Conservation (phyloP, 2,797 vertebrate species). For the Scyliorhinus canicula region DNA sequence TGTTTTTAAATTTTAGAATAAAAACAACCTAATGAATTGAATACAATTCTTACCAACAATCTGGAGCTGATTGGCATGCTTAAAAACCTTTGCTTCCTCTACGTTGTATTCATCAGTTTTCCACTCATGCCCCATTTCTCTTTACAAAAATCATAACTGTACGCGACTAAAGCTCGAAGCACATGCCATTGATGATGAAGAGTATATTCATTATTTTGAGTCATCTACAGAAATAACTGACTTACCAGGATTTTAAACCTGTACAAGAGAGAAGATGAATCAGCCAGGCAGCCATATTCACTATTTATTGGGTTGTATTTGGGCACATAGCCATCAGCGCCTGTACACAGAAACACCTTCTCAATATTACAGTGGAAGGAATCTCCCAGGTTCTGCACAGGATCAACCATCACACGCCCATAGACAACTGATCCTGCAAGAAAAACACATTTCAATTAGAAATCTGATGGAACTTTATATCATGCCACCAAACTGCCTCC, state of each 20-base stretch:
- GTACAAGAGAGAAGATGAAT: constrained; percentile 79
- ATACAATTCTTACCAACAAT: too few relatives aligned
- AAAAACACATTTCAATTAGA: not conserved
- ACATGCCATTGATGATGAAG: not conserved
- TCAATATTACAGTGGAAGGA: constrained; percentile 90
- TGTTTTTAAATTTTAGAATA: not conserved
- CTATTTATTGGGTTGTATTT: constrained; percentile 78
- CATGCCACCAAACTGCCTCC: not conserved
- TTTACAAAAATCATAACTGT: not conserved
- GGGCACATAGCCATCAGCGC: constrained; percentile 85
- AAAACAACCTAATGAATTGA: not conserved
- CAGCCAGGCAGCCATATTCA: constrained; percentile 86
- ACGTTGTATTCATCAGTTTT: not conserved
- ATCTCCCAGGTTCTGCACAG: constrained; percentile 87
- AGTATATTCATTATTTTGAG: not conserved
- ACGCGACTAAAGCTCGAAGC: not conserved
- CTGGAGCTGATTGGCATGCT: not conserved
- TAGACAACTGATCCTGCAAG: constrained; percentile 76
- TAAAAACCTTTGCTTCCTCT: not conserved
- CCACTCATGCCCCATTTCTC: not conserved
- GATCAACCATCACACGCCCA: constrained; percentile 90
- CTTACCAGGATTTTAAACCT: constrained; percentile 90
- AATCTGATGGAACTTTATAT: not conserved
- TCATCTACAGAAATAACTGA: constrained; percentile 36
- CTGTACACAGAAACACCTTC: constrained; percentile 89